These are phyloP conservation scores for Mycalesis mineus DNA, from an alignment of 2,888 invertebrate species.

Conservation along the genomic window DNA sequence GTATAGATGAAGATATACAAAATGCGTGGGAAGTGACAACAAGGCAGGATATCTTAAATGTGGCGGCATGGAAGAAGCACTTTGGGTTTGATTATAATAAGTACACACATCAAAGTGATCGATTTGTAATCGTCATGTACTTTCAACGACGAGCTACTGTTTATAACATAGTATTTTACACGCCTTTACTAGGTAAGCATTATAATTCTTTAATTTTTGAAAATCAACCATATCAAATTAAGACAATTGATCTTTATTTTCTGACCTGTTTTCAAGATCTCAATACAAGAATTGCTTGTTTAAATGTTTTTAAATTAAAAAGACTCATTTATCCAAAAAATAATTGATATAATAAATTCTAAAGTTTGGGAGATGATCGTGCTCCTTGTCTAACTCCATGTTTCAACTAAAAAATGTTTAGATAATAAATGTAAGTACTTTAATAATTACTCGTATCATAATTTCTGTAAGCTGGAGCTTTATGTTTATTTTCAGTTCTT, in stretches of 20 bases:
- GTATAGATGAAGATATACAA: conserved; percentile 38
- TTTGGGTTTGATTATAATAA: conserved; percentile 39
- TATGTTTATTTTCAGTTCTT: conserved; percentile 51
- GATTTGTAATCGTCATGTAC: conserved; percentile 42
- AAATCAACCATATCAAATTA: too few relatives aligned
- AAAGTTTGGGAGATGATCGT: background rate
- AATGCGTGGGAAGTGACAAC: conserved; percentile 49
- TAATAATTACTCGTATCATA: background rate
- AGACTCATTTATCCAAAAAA: background rate
- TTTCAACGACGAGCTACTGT: conserved; percentile 49
- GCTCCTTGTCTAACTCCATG: background rate
- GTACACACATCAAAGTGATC: conserved; percentile 48
- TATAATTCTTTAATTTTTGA: too few relatives aligned
- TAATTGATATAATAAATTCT: background rate
- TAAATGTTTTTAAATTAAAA: too few relatives aligned
- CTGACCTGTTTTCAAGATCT: too few relatives aligned
- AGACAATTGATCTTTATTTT: too few relatives aligned
- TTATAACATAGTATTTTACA: conserved; percentile 63
- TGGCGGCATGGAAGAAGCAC: conserved; percentile 39
- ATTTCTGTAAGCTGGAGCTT: background rate
- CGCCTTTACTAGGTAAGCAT: conserved; percentile 60
- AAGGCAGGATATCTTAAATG: conserved; percentile 35
- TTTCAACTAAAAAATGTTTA: background rate
- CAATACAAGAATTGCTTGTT: too few relatives aligned
- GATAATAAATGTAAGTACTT: background rate